Evolutionary conservation across 1,140 invertebrate species (phyloP).

Genomic region (Atta cephalotes): DNA sequence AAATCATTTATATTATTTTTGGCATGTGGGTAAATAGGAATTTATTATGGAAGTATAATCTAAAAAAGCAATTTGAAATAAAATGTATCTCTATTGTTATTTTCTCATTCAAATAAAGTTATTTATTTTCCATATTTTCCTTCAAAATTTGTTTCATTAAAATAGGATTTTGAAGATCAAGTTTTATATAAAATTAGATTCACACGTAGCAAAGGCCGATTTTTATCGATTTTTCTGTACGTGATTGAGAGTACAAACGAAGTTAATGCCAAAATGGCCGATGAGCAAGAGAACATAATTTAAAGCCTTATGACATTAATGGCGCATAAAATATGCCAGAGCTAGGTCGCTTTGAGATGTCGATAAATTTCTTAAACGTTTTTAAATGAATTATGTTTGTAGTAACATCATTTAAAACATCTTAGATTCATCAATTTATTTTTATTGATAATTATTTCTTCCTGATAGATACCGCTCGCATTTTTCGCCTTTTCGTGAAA

Average conservation of each 20-base stretch:
- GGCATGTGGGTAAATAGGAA: not conserved
- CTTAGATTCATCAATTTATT: not conserved
- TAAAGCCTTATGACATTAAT: constrained; percentile 33
- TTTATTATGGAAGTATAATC: not conserved
- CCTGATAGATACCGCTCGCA: not conserved
- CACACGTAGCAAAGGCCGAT: not conserved
- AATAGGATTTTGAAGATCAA: not conserved
- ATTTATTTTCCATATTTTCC: not conserved
- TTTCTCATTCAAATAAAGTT: not conserved
- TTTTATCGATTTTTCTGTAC: not conserved
- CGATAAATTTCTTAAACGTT: constrained; percentile 26
- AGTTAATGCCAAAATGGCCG: constrained; percentile 31
- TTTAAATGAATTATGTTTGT: constrained; percentile 1
- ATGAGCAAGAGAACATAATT: constrained; percentile 23
- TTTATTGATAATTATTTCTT: constrained; percentile 9
- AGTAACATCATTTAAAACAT: not conserved
- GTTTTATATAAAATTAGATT: constrained; percentile 19
- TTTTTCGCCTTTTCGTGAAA: not conserved
- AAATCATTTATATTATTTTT: not conserved
- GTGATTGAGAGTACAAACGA: not conserved
- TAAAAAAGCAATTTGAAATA: not conserved
- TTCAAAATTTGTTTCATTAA: not conserved
- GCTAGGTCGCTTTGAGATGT: not conserved
- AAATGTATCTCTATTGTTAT: not conserved
- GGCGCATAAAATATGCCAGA: constrained; percentile 15